phyloP scores from a whole-genome alignment of 2,888 invertebrate species.

The Thymelicus acteon region DNA sequence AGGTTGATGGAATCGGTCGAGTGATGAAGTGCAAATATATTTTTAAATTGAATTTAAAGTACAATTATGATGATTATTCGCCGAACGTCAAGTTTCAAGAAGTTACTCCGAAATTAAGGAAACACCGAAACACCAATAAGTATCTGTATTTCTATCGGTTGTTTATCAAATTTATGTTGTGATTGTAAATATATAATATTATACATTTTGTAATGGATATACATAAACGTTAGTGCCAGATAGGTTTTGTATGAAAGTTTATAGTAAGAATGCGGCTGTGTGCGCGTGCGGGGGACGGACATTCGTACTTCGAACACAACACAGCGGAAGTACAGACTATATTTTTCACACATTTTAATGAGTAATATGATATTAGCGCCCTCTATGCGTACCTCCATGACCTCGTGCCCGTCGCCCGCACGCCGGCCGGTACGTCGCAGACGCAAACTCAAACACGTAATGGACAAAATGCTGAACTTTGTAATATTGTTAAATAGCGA shows the following conservation, averaged over 20 bases:
- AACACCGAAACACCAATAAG: conserved; percentile 65
- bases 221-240: conserved; percentile 80
- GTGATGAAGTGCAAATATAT: conserved; percentile 34
- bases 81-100: conserved; percentile 22
- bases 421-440: conserved; percentile 22
- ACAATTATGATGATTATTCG: conserved; percentile 34
- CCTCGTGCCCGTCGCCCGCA: conserved; percentile 22
- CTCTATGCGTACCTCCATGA: not conserved
- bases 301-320: not conserved
- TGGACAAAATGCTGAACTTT: conserved; percentile 52
- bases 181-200: conserved; percentile 82
- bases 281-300: conserved; percentile 34
- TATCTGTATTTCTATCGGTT: conserved; percentile 74
- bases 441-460: conserved; percentile 41
- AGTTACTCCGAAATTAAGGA: conserved; percentile 16
- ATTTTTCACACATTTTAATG: not conserved
- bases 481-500: conserved; percentile 59
- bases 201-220: conserved; percentile 83
- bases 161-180: conserved; percentile 83
- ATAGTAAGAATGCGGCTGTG: conserved; percentile 52
- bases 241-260: conserved; percentile 81
- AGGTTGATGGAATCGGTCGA: conserved; percentile 22
- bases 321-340: not conserved
- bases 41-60: conserved; percentile 30
- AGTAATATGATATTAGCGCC: not conserved